These are phyloP conservation scores for Augochlorella aurata DNA, from an alignment of 2,888 invertebrate genomes.

Conservation along the genomic window DNA sequence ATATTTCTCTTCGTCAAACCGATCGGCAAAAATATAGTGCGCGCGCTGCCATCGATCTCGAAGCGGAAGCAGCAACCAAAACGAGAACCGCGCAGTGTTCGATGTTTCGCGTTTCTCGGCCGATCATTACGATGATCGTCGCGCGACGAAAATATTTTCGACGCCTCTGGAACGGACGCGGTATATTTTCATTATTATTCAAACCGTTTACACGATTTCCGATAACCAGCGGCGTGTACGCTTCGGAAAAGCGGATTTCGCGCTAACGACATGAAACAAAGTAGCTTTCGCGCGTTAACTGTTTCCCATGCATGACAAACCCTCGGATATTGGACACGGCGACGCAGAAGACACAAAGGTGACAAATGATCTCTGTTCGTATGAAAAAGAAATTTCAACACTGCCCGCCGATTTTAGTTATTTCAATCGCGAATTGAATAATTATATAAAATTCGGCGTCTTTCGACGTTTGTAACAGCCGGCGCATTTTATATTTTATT, in stretches of 20 bases:
- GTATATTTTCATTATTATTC: not conserved
- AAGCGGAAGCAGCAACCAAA: not conserved
- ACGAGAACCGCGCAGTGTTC: not conserved
- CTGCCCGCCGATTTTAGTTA: not conserved
- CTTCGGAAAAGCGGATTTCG: conserved; percentile 3
- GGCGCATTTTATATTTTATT: not conserved
- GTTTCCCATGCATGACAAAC: conserved; percentile 5
- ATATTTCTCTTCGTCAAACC: not conserved
- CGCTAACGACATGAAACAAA: conserved; percentile 5
- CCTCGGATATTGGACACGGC: not conserved
- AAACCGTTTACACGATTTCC: not conserved
- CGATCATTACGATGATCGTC: not conserved
- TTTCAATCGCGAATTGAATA: not conserved
- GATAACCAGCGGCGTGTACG: not conserved
- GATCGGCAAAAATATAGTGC: not conserved
- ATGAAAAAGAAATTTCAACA: not conserved
- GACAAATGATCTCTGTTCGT: not conserved
- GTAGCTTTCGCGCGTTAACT: not conserved
- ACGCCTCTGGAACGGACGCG: not conserved
- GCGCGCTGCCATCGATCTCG: not conserved
- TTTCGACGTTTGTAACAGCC: not conserved
- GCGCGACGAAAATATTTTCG: not conserved
- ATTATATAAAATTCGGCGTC: not conserved
- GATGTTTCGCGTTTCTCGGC: not conserved
- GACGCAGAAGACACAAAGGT: not conserved